Evolutionary conservation across 2,113 vertebrate species (phyloP).

Genomic region (Nestor notabilis): DNA sequence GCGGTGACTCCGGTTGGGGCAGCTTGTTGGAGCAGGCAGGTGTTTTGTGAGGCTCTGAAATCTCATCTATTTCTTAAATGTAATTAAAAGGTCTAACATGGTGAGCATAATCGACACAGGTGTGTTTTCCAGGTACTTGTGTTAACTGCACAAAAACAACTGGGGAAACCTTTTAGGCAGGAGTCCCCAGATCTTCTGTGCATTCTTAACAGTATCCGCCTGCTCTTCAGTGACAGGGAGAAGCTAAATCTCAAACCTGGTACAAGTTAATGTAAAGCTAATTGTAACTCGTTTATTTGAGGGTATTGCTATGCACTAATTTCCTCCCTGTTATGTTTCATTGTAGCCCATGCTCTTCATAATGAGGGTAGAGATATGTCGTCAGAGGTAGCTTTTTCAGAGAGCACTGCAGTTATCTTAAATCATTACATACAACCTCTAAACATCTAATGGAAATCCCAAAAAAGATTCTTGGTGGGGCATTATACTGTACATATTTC

Average conservation of each 20-base stretch:
- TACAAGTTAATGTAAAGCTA: not conserved
- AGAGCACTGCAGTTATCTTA: not conserved
- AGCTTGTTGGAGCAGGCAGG: too few relatives aligned
- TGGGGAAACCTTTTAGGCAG: not conserved
- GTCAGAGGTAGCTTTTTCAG: not conserved
- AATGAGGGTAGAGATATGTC: not conserved
- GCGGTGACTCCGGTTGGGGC: not conserved
- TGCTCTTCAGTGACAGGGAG: not conserved
- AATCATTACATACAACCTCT: not conserved
- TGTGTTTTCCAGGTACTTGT: not conserved
- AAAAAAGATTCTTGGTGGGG: not conserved
- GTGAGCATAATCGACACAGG: rapidly evolving
- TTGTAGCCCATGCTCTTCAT: rapidly evolving
- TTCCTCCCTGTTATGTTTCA: not conserved
- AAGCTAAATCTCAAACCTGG: not conserved
- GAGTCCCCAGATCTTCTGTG: too few relatives aligned
- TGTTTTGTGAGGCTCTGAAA: not conserved
- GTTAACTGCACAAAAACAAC: not conserved
- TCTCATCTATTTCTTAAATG: rapidly evolving
- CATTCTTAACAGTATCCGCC: not conserved
- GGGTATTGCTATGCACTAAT: rapidly evolving
- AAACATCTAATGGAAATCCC: not conserved
- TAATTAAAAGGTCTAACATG: rapidly evolving
- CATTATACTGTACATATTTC: not conserved
- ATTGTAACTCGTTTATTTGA: not conserved